Conservation (phyloP, 2,888 invertebrate genomes). For the Calameuta filiformis region DNA sequence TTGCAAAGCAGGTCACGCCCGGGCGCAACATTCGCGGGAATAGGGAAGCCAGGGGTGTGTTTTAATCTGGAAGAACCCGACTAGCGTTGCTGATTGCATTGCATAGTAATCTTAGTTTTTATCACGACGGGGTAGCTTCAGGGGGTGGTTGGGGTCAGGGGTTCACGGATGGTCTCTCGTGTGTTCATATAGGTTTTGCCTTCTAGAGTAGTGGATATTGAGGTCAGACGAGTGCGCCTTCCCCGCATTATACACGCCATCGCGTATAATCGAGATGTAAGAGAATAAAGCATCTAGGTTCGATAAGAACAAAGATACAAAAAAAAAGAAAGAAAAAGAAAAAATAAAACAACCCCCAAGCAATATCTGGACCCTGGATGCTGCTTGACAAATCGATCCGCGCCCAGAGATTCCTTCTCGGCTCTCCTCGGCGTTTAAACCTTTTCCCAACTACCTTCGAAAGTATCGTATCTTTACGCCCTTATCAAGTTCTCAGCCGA, state of each 20-base stretch:
- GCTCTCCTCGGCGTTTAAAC: not conserved
- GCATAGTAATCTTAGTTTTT: constrained; percentile 62
- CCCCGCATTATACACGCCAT: constrained; percentile 44
- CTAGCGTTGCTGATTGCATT: constrained; percentile 54
- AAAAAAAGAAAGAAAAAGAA: too few relatives aligned
- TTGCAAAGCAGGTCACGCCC: not conserved
- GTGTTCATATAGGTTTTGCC: constrained; percentile 10
- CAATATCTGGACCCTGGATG: not conserved
- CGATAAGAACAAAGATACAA: not conserved
- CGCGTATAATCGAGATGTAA: constrained; percentile 36
- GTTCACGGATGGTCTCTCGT: not conserved
- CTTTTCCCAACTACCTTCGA: not conserved
- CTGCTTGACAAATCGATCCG: not conserved
- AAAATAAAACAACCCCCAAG: not conserved
- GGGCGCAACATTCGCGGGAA: not conserved
- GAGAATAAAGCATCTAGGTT: not conserved
- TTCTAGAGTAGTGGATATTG: constrained; percentile 31
- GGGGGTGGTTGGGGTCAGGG: not conserved
- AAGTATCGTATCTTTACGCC: not conserved
- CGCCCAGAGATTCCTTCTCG: not conserved
- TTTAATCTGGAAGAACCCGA: constrained; percentile 50
- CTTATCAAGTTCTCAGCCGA: not conserved
- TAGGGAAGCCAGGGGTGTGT: constrained; percentile 26
- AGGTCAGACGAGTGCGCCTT: constrained; percentile 34
- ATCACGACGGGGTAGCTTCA: constrained; percentile 28